phyloP scores from a whole-genome alignment of 2,888 invertebrate genomes.

The Beris chalybata region DNA sequence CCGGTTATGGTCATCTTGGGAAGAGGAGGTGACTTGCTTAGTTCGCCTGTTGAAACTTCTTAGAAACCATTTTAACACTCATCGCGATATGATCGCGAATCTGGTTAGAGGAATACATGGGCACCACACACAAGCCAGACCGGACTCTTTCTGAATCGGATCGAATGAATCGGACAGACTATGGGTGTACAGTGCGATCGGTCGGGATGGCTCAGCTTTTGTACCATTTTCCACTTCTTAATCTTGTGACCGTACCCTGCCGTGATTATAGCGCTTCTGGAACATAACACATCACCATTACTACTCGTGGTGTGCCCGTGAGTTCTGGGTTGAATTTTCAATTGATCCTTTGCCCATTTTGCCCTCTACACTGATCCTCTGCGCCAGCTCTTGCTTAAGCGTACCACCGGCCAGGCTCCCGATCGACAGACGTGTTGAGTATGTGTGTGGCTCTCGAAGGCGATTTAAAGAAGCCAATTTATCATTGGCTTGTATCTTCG shows the following conservation, averaged over 20 bases:
- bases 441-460: conserved; percentile 33
- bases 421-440: conserved; percentile 2
- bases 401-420: conserved; percentile 2
- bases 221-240: conserved; percentile 22
- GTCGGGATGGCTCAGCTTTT: neutral
- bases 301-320: conserved; percentile 25
- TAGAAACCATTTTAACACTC: conserved; percentile 40
- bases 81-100: conserved; percentile 32
- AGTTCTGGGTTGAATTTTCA: conserved; percentile 31
- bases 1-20: neutral
- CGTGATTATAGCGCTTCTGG: conserved; percentile 32
- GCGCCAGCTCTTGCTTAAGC: neutral
- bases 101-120: conserved; percentile 12
- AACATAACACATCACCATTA: conserved; percentile 32
- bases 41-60: conserved; percentile 30
- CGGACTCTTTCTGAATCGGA: conserved; percentile 12
- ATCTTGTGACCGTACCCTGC: conserved; percentile 19
- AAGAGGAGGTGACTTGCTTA: neutral
- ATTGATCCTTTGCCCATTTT: conserved; percentile 33
- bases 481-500: conserved; percentile 39
- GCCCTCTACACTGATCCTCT: conserved; percentile 2
- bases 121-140: neutral
- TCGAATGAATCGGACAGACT: conserved; percentile 10
- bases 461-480: conserved; percentile 33
- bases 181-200: conserved; percentile 4